A percentile compares a stretch with the other conserved stretches of the same genome.
These are phyloP conservation scores for Glareola pratincola DNA, from an alignment of 2,113 vertebrate species.

Conservation along the genomic window DNA sequence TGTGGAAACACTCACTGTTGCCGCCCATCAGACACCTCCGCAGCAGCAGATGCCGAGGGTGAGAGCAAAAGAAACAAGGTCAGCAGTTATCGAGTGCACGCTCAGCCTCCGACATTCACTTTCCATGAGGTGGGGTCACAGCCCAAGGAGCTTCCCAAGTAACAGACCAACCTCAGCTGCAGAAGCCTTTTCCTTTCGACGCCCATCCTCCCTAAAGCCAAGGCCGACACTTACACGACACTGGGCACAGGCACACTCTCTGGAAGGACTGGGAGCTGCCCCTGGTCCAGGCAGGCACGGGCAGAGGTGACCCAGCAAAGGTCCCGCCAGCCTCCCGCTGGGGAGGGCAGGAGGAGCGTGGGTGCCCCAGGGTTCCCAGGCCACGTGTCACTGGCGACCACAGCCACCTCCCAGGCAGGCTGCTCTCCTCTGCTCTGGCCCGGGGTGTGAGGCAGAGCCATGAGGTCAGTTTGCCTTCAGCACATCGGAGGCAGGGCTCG, in stretches of 20 bases:
- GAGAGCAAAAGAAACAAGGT: neutral
- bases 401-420: neutral
- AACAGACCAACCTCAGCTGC: neutral
- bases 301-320: neutral
- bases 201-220: neutral
- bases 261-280: neutral
- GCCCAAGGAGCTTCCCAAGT: neutral
- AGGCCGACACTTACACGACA: neutral
- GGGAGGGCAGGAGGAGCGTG: neutral
- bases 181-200: neutral
- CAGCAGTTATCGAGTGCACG: accelerated
- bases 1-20: neutral
- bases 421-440: neutral
- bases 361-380: neutral
- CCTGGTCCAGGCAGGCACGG: neutral
- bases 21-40: neutral
- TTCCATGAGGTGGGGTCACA: neutral
- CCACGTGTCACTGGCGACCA: neutral
- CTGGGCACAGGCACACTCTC: neutral
- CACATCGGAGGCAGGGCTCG: neutral
- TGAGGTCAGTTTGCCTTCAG: neutral
- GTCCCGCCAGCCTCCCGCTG: neutral
- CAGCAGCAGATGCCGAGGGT: neutral
- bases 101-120: neutral
- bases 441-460: neutral